Conservation (phyloP, 2,797 vertebrate genomes). For the Typhlichthys eigenmanni region DNA sequence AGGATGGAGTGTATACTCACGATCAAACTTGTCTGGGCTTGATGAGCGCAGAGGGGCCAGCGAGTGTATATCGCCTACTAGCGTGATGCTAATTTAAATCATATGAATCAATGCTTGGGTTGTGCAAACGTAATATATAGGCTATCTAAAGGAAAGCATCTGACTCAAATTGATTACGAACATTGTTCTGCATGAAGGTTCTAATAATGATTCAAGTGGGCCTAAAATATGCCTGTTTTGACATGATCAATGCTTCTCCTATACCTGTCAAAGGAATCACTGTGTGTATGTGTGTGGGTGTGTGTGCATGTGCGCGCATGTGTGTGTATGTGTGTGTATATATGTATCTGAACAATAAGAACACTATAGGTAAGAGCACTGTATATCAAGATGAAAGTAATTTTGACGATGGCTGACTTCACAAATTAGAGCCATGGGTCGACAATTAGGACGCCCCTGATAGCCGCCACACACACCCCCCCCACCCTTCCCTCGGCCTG, state of each 20-base stretch:
- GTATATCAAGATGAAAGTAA: neutral
- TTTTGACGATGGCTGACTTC: conserved; percentile 16
- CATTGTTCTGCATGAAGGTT: conserved; percentile 66
- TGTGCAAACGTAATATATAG: conserved; percentile 61
- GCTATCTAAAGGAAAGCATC: conserved; percentile 80
- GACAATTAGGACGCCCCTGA: conserved; percentile 17
- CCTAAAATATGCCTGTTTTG: conserved; percentile 70
- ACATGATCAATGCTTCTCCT: conserved; percentile 56
- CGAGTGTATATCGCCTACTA: conserved; percentile 69
- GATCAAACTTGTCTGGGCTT: conserved; percentile 58
- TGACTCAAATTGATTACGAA: conserved; percentile 80
- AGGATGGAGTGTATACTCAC: conserved; percentile 58
- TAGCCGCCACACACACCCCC: neutral
- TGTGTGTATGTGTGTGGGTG: conserved; percentile 19
- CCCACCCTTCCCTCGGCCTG: neutral
- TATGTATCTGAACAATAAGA: conserved; percentile 1
- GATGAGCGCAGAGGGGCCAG: conserved; percentile 64
- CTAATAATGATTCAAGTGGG: conserved; percentile 63
- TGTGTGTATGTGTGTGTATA: conserved; percentile 18
- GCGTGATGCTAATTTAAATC: conserved; percentile 81
- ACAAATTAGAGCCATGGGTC: conserved; percentile 13
- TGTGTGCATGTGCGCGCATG: conserved; percentile 20
- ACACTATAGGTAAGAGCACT: neutral
- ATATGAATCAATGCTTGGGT: conserved; percentile 77
- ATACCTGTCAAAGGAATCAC: conserved; percentile 52